A percentile compares a stretch with the other conserved stretches of the same genome.
Evolutionary conservation across 2,888 invertebrate genomes (phyloP).

Genomic region (Meghimatium bilineatum): DNA sequence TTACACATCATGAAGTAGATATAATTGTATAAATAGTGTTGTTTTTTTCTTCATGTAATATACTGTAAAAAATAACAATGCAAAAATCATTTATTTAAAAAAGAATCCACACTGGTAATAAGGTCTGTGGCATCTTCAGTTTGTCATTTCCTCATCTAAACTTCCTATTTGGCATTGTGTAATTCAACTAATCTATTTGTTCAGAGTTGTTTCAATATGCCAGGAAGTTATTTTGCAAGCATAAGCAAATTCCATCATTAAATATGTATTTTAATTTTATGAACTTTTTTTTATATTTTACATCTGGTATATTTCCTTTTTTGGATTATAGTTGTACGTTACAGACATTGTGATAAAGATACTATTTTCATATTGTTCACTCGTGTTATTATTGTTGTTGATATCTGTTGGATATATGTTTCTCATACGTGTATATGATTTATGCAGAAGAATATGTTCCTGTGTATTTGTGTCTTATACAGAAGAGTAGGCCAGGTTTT

Average conservation of each 20-base stretch:
- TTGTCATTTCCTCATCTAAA: not conserved
- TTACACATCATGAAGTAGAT: not conserved
- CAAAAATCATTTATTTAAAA: not conserved
- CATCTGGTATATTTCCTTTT: not conserved
- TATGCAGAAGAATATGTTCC: no score
- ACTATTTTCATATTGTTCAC: not conserved
- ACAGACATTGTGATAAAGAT: not conserved
- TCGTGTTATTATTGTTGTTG: no score
- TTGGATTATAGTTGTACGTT: not conserved
- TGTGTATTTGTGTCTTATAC: no score
- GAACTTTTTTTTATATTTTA: not conserved
- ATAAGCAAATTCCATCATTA: slow-evolving; percentile 1
- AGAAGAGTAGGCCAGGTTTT: no score
- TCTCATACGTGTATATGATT: no score
- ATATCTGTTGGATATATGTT: no score
- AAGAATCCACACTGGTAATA: not conserved
- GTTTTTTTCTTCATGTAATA: not conserved
- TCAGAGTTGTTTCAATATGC: slow-evolving; percentile 33
- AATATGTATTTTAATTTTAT: not conserved
- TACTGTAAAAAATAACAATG: slow-evolving; percentile 17
- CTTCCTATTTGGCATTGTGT: slow-evolving; percentile 30
- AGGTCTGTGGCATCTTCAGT: not conserved
- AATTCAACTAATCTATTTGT: slow-evolving; percentile 24
- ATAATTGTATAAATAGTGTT: not conserved
- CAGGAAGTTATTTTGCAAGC: slow-evolving; percentile 27